Evolutionary conservation across 2,113 vertebrate species (phyloP).

Genomic region (Emydura subglobosa): DNA sequence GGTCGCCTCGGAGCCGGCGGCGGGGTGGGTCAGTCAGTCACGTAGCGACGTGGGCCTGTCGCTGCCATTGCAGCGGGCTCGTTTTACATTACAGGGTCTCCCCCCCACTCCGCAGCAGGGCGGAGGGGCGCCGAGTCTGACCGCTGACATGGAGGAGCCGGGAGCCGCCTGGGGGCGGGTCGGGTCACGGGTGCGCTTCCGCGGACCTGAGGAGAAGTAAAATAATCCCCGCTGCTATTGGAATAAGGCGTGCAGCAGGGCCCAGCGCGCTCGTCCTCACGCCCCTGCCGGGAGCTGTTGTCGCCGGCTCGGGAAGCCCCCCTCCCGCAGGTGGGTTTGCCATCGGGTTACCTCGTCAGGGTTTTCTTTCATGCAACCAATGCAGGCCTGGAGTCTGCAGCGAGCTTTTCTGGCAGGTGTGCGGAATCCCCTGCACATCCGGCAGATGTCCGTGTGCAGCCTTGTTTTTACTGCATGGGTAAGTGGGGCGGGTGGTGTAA

Average conservation of each 20-base stretch:
- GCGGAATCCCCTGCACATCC: neutral
- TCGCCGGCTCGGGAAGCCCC: neutral
- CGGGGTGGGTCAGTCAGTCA: neutral
- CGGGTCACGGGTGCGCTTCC: neutral
- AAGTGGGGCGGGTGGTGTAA: neutral
- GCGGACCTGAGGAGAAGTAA: rapidly evolving
- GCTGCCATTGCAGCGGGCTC: too few species aligned
- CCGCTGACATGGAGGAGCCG: too few species aligned
- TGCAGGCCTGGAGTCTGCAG: neutral
- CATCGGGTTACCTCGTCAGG: rapidly evolving
- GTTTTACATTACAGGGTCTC: too few species aligned
- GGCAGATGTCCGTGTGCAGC: neutral
- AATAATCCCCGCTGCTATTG: too few species aligned
- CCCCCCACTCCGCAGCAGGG: too few species aligned
- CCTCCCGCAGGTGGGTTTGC: neutral
- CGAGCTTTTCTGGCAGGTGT: neutral
- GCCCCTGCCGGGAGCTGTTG: neutral
- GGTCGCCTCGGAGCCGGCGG: neutral
- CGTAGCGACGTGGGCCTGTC: neutral
- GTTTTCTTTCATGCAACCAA: neutral
- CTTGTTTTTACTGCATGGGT: neutral
- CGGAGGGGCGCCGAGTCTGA: too few species aligned
- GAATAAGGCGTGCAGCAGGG: neutral
- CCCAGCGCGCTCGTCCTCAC: neutral
- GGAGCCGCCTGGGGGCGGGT: neutral